Evolutionary conservation across 2,113 vertebrate genomes (phyloP).

Genomic region (Rhinoderma darwinii): DNA sequence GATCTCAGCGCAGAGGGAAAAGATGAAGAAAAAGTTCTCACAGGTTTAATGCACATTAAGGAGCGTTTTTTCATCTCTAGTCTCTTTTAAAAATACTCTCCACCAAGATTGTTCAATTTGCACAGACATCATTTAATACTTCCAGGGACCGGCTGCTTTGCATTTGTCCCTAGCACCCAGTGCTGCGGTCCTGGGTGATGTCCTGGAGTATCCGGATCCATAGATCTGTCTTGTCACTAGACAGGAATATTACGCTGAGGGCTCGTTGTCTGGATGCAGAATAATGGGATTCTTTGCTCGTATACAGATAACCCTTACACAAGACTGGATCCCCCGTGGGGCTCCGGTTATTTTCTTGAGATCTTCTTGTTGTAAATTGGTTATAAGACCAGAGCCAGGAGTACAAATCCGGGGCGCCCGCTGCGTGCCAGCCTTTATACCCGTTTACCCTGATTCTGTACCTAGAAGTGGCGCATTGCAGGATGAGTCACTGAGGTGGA

Average conservation of each 20-base stretch:
- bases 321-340: background rate
- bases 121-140: no score
- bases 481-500: background rate
- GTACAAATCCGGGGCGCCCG: background rate
- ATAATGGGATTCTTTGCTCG: background rate
- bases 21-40: no score
- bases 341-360: background rate
- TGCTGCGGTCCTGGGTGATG: no score
- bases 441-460: background rate
- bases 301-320: background rate
- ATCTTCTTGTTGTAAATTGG: background rate
- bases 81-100: no score
- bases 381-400: background rate
- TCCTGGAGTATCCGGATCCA: no score
- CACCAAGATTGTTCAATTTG: no score
- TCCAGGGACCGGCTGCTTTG: no score
- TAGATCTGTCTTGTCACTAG: background rate
- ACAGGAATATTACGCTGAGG: background rate
- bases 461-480: conserved; percentile 6
- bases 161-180: no score
- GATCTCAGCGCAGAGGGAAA: no score
- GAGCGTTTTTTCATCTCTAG: no score
- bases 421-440: background rate
- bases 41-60: no score
- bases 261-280: background rate